These are phyloP conservation scores for Sisyra nigra DNA, from an alignment of 2,888 invertebrate genomes.

Conservation along the genomic window DNA sequence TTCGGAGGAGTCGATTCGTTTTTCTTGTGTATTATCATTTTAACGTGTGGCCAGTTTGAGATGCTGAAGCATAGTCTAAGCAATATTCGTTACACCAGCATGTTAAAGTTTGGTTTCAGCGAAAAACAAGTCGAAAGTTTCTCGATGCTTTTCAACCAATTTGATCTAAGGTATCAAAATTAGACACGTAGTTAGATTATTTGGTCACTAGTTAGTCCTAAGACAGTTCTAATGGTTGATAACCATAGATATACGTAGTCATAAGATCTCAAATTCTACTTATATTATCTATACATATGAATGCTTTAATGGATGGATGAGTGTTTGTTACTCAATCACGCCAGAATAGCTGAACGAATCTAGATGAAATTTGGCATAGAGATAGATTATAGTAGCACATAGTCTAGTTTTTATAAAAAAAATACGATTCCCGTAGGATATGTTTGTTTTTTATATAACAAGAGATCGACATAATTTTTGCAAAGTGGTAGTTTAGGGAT, in stretches of 20 bases:
- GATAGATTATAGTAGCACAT: too few relatives aligned
- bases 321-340: too few relatives aligned
- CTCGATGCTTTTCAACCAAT: constrained; percentile 2
- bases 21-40: constrained; percentile 7
- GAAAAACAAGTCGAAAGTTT: constrained; percentile 7
- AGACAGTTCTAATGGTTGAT: too few relatives aligned
- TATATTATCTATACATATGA: not conserved
- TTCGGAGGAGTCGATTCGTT: constrained; percentile 13
- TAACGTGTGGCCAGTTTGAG: constrained; percentile 3
- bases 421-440: too few relatives aligned
- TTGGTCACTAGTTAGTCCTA: too few relatives aligned
- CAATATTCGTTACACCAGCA: constrained; percentile 11
- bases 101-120: constrained; percentile 9
- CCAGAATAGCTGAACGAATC: too few relatives aligned
- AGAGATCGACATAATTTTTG: too few relatives aligned
- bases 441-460: too few relatives aligned
- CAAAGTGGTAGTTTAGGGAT: too few relatives aligned
- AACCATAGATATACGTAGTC: not conserved
- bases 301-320: too few relatives aligned
- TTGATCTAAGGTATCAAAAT: not conserved
- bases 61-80: constrained; percentile 10
- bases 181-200: not conserved
- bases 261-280: not conserved
- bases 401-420: too few relatives aligned
- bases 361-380: too few relatives aligned